Evolutionary conservation across 2,113 vertebrate species (phyloP).

Genomic region (Bungarus multicinctus): DNA sequence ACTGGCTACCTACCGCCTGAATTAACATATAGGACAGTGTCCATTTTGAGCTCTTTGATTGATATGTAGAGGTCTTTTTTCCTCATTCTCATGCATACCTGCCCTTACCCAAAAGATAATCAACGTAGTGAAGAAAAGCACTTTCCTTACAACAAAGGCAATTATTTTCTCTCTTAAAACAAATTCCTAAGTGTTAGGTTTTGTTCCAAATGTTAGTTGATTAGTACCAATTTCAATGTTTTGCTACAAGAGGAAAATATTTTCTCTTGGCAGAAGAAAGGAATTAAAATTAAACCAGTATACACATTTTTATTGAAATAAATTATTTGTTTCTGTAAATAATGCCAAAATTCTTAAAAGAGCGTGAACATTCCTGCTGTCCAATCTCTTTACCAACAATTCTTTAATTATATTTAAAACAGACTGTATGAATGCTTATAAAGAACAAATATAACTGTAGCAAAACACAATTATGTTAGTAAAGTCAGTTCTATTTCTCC

Average conservation of each 20-base stretch:
- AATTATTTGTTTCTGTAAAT: neutral
- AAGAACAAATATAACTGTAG: constrained; percentile 49
- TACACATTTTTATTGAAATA: neutral
- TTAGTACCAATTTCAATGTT: constrained; percentile 52
- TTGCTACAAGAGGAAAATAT: constrained; percentile 64
- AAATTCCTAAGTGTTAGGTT: constrained; percentile 59
- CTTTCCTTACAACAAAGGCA: constrained; percentile 6
- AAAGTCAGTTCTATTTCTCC: constrained; percentile 44
- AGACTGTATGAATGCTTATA: neutral
- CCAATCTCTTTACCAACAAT: neutral
- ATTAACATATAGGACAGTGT: neutral
- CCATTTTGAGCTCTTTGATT: neutral
- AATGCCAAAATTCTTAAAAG: neutral
- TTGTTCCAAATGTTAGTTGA: constrained; percentile 46
- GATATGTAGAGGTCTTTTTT: constrained; percentile 6
- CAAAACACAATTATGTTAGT: constrained; percentile 74
- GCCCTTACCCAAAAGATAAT: constrained; percentile 18
- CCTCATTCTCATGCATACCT: constrained; percentile 20
- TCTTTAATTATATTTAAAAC: neutral
- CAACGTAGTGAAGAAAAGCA: constrained; percentile 23
- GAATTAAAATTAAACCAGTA: constrained; percentile 13
- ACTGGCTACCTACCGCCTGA: neutral
- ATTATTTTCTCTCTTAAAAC: constrained; percentile 35
- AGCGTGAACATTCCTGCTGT: neutral
- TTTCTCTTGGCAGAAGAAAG: neutral